A percentile compares a stretch with the other conserved stretches of the same genome.
Evolutionary conservation across 2,113 vertebrate genomes (phyloP).

Genomic region (Hucho hucho): DNA sequence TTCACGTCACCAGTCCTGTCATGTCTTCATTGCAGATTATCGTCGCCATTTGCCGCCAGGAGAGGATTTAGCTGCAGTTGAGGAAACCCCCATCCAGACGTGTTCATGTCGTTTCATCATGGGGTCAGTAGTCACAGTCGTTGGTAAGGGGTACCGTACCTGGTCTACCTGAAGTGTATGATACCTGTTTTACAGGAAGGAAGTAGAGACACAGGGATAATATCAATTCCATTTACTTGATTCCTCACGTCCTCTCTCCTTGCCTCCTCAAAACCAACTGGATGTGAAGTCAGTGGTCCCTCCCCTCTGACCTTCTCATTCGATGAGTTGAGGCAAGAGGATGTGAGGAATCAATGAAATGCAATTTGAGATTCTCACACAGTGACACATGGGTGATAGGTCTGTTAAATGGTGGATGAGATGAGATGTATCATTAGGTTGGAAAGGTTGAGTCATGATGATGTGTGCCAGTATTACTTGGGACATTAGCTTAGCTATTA

Average conservation of each 20-base stretch:
- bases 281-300: no score
- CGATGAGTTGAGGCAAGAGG: no score
- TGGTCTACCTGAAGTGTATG: background rate
- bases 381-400: background rate
- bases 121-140: slow-evolving; percentile 75
- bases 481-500: background rate
- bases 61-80: slow-evolving; percentile 74
- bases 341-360: no score
- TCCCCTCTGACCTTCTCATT: no score
- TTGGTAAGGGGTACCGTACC: slow-evolving; percentile 48
- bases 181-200: slow-evolving; percentile 10
- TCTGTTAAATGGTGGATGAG: background rate
- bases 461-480: background rate
- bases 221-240: no score
- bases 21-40: slow-evolving; percentile 86
- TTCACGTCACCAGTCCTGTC: slow-evolving; percentile 89
- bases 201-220: background rate
- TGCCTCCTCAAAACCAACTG: no score
- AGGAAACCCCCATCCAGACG: slow-evolving; percentile 56
- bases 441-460: background rate
- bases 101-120: slow-evolving; percentile 76
- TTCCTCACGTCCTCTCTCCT: no score
- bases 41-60: slow-evolving; percentile 74
- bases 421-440: background rate
- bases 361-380: no score